Evolutionary conservation across 2,888 invertebrate species (phyloP).

Genomic region (Thyatira batis): DNA sequence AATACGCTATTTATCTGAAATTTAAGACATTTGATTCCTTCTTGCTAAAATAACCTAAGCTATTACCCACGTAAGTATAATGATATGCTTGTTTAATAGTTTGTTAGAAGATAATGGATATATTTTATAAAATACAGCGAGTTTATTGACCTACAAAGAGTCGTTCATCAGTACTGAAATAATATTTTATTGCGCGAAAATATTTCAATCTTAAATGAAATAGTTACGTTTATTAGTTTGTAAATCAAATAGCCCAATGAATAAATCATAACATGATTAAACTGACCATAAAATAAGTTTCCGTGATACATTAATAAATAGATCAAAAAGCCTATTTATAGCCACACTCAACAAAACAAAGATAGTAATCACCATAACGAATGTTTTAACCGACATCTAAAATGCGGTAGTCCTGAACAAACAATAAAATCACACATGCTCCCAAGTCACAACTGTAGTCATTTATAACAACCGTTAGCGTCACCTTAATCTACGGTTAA

Average conservation of each 20-base stretch:
- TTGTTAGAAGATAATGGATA: too few species aligned
- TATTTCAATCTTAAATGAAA: too few species aligned
- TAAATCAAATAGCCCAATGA: too few species aligned
- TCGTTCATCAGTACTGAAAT: too few species aligned
- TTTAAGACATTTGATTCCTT: too few species aligned
- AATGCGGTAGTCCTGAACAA: background rate
- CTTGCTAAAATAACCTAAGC: too few species aligned
- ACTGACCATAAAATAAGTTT: background rate
- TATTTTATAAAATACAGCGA: too few species aligned
- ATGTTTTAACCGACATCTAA: background rate
- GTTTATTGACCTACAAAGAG: too few species aligned
- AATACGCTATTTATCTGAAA: background rate
- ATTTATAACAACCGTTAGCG: slow-evolving; percentile 28
- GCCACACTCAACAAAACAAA: background rate
- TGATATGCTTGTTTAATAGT: too few species aligned
- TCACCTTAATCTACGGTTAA: slow-evolving; percentile 28
- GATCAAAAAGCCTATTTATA: background rate
- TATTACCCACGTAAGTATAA: too few species aligned
- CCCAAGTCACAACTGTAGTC: slow-evolving; percentile 17
- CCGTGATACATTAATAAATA: background rate
- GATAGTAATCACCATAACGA: background rate
- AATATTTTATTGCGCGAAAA: too few species aligned
- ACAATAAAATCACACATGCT: slow-evolving; percentile 22
- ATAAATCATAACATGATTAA: background rate
- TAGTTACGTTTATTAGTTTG: too few species aligned